Percentiles rank a stretch among this genome's conserved stretches.
These are phyloP conservation scores for Mormoops blainvillei DNA, from an alignment of 2,113 vertebrate genomes.

Conservation along the genomic window DNA sequence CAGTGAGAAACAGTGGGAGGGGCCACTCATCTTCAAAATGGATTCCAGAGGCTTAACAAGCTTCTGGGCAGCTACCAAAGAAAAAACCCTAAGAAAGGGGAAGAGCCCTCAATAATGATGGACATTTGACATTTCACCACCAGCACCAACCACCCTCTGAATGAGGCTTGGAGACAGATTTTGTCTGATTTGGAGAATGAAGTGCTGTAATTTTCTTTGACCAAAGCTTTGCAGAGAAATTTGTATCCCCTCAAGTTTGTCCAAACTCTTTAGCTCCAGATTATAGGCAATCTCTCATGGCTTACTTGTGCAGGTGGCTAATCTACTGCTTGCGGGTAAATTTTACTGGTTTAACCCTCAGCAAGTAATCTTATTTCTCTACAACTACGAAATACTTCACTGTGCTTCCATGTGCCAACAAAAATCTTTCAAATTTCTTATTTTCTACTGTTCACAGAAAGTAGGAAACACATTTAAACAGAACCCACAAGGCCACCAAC, in stretches of 20 bases:
- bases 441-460: neutral
- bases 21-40: neutral
- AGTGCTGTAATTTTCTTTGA: neutral
- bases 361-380: neutral
- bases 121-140: neutral
- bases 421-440: neutral
- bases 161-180: neutral
- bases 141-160: neutral
- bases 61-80: neutral
- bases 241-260: neutral
- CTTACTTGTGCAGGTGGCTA: neutral
- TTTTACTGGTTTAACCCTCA: neutral
- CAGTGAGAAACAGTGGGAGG: neutral
- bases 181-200: neutral
- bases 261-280: neutral
- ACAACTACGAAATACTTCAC: neutral
- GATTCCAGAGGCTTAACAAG: neutral
- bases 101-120: neutral
- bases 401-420: neutral
- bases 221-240: constrained; percentile 14
- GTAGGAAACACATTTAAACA: neutral
- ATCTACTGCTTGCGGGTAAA: neutral
- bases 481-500: neutral
- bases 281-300: neutral
- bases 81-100: neutral